Conservation (phyloP, 2,888 invertebrate species). For the Perdita meconis region DNA sequence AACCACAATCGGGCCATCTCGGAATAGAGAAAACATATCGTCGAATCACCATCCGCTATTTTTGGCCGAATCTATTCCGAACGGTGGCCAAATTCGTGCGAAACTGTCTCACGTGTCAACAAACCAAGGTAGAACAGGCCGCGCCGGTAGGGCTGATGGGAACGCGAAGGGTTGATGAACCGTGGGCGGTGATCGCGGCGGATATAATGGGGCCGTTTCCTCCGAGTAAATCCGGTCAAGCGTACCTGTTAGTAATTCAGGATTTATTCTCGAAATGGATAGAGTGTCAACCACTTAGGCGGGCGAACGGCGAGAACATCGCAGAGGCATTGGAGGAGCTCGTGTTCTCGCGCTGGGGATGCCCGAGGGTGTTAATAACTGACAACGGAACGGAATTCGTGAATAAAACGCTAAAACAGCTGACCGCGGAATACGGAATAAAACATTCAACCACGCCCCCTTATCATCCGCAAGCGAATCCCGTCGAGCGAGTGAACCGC, state of each 20-base stretch:
- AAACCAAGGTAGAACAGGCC: not conserved
- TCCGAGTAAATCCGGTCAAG: not conserved
- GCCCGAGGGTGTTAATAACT: not conserved
- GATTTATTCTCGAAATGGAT: not conserved
- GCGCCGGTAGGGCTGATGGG: not conserved
- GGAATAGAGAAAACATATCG: no score
- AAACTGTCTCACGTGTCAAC: not conserved
- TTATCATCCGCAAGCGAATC: not conserved
- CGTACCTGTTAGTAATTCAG: not conserved
- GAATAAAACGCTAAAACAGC: not conserved
- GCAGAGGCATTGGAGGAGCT: not conserved
- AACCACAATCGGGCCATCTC: no score
- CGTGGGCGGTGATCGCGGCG: slow-evolving; percentile 4
- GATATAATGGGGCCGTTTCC: not conserved
- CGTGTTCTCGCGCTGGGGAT: not conserved
- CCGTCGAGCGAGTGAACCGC: not conserved
- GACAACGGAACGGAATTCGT: not conserved
- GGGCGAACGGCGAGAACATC: not conserved
- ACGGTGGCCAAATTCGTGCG: not conserved
- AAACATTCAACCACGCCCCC: not conserved
- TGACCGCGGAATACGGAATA: not conserved
- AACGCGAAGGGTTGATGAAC: not conserved
- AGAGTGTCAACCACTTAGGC: not conserved
- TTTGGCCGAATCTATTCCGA: no score
- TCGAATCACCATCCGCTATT: no score